Percentiles rank a stretch among this genome's conserved stretches.
Conservation (phyloP, 1,140 invertebrate species). For the Probaryconus sp. region DNA sequence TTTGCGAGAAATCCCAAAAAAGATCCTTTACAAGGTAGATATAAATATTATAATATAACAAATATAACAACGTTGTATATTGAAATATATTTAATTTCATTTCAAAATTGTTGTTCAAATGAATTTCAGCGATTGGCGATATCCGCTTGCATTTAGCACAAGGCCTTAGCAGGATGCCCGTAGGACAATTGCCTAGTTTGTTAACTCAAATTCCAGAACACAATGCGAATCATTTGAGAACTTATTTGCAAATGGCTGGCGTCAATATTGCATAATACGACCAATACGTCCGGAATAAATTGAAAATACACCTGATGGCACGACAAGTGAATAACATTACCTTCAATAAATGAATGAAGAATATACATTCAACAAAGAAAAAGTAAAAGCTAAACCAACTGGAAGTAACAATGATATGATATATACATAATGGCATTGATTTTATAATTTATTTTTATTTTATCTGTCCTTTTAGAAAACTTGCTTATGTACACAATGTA, state of each 20-base stretch:
- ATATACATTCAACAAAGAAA: no score
- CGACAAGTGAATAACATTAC: constrained; percentile 68
- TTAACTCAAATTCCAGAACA: constrained; percentile 78
- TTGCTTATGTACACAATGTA: no score
- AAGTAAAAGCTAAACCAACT: no score
- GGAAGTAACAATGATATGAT: no score
- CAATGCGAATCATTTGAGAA: constrained; percentile 71
- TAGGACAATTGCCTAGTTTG: constrained; percentile 80
- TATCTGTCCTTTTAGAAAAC: no score
- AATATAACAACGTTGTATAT: not conserved
- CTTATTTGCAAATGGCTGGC: constrained; percentile 74
- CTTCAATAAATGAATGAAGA: constrained; percentile 60
- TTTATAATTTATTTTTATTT: no score
- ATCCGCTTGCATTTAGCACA: constrained; percentile 85
- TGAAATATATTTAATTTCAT: constrained; percentile 9
- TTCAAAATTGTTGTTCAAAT: not conserved
- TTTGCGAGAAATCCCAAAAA: constrained; percentile 87
- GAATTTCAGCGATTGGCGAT: constrained; percentile 81
- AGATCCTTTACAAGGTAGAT: constrained; percentile 84
- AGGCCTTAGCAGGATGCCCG: constrained; percentile 82
- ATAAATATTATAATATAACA: constrained; percentile 33
- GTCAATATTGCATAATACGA: constrained; percentile 74
- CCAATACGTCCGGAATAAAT: constrained; percentile 64
- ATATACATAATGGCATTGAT: no score
- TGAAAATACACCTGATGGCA: constrained; percentile 68